Evolutionary conservation across 2,113 vertebrate species (phyloP).

Genomic region (Pachycephala philippinensis): DNA sequence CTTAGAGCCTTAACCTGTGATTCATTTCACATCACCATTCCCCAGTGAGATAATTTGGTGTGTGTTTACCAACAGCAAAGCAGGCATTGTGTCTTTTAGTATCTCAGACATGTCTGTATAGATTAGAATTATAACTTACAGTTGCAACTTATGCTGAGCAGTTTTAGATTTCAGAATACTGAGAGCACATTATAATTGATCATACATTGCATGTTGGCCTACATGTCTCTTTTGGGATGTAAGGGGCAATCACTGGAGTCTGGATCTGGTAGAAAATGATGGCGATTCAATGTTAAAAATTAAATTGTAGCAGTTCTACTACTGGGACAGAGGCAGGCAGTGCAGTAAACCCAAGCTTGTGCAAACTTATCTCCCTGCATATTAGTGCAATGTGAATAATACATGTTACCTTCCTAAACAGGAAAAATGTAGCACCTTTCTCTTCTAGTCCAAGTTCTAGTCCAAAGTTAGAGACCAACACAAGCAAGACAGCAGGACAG

Average conservation of each 20-base stretch:
- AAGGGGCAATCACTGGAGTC: not conserved
- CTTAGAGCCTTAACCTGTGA: not conserved
- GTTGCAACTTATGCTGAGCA: not conserved
- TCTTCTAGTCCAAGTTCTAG: not conserved
- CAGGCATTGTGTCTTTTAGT: not conserved
- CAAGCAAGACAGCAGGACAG: not conserved
- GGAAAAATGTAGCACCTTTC: not conserved
- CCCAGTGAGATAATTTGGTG: not conserved
- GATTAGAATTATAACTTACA: not conserved
- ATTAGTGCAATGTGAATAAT: not conserved
- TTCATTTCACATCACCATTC: not conserved
- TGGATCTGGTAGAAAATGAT: not conserved
- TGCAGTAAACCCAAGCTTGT: not conserved
- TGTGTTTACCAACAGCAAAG: not conserved
- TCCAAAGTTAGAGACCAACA: not conserved
- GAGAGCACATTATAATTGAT: not conserved
- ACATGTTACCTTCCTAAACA: not conserved
- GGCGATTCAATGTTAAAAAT: not conserved
- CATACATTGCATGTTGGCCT: not conserved
- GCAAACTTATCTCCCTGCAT: not conserved
- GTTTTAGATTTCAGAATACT: not conserved
- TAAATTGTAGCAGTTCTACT: not conserved
- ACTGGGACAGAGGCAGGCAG: not conserved
- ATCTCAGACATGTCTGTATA: not conserved
- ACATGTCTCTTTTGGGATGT: not conserved